A percentile compares a stretch with the other conserved stretches of the same genome.
Evolutionary conservation across 2,888 invertebrate genomes (phyloP).

Genomic region (Caenorhabditis doughertyi): DNA sequence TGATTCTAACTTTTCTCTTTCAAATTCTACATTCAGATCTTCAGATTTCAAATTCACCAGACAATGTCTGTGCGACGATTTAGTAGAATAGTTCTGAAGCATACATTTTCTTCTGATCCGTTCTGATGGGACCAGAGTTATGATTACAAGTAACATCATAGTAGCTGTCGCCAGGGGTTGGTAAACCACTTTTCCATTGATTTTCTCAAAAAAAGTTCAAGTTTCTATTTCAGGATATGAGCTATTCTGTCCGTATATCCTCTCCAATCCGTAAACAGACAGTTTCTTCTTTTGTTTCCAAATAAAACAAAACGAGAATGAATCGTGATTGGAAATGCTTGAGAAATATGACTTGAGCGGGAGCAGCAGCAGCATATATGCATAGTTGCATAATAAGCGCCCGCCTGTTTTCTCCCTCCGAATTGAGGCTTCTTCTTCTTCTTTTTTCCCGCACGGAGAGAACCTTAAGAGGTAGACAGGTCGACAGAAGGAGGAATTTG

Average conservation of each 20-base stretch:
- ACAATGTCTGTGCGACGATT: too few species aligned
- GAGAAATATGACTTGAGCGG: slow-evolving; percentile 28
- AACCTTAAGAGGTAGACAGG: slow-evolving; percentile 59
- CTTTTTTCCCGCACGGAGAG: slow-evolving; percentile 25
- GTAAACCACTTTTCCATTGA: too few species aligned
- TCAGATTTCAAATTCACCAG: too few species aligned
- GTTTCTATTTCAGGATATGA: slow-evolving; percentile 8
- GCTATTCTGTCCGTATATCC: not conserved
- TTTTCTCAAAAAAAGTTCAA: not conserved
- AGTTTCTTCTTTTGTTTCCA: slow-evolving; percentile 50
- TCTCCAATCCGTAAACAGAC: slow-evolving; percentile 16
- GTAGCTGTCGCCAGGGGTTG: too few species aligned
- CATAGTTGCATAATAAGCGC: slow-evolving; percentile 64
- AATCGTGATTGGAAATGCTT: slow-evolving; percentile 63
- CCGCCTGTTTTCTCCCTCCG: slow-evolving; percentile 29
- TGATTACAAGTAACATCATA: too few species aligned
- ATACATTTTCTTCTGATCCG: too few species aligned
- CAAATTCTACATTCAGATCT: too few species aligned
- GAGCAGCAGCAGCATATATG: slow-evolving; percentile 53
- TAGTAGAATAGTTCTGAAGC: too few species aligned
- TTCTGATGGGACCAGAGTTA: too few species aligned
- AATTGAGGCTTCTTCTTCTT: slow-evolving; percentile 6
- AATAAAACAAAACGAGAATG: slow-evolving; percentile 52
- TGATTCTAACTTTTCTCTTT: not conserved
- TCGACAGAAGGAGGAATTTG: slow-evolving; percentile 32